phyloP scores from a whole-genome alignment of 2,797 vertebrate genomes.

The Diceros bicornis region DNA sequence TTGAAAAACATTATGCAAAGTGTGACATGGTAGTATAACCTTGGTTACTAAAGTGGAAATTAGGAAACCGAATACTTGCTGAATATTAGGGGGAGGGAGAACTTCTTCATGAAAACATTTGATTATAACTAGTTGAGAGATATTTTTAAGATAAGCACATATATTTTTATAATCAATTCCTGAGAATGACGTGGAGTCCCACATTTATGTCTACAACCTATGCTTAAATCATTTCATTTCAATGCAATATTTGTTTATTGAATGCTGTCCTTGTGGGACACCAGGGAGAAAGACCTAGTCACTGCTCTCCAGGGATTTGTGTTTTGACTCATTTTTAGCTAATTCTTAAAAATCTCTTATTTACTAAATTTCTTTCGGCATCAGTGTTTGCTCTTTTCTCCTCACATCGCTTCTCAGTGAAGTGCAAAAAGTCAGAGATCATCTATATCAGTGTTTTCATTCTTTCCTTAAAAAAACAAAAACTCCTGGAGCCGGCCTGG shows the following conservation, averaged over 20 bases:
- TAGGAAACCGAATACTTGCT: constrained; percentile 19
- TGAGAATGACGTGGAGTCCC: background rate
- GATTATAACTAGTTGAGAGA: constrained; percentile 50
- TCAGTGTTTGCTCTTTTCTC: constrained; percentile 15
- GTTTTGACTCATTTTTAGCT: constrained; percentile 36
- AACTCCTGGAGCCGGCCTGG: too few relatives aligned
- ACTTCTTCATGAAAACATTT: constrained; percentile 53
- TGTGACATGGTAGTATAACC: background rate
- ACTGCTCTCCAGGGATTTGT: background rate
- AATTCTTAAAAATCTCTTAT: constrained; percentile 51
- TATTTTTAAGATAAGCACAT: constrained; percentile 28
- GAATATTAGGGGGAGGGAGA: constrained; percentile 1
- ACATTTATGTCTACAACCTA: background rate
- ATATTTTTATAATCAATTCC: constrained; percentile 11
- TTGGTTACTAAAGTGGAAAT: background rate
- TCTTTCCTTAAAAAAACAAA: background rate
- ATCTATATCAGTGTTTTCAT: background rate
- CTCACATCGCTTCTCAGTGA: background rate
- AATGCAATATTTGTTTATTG: background rate
- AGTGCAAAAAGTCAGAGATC: background rate
- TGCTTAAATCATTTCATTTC: background rate
- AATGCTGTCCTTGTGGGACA: background rate
- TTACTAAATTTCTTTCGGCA: background rate
- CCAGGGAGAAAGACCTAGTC: background rate
- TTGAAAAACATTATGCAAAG: background rate